phyloP scores from a whole-genome alignment of 2,113 vertebrate species.

The Prinia subflava region DNA sequence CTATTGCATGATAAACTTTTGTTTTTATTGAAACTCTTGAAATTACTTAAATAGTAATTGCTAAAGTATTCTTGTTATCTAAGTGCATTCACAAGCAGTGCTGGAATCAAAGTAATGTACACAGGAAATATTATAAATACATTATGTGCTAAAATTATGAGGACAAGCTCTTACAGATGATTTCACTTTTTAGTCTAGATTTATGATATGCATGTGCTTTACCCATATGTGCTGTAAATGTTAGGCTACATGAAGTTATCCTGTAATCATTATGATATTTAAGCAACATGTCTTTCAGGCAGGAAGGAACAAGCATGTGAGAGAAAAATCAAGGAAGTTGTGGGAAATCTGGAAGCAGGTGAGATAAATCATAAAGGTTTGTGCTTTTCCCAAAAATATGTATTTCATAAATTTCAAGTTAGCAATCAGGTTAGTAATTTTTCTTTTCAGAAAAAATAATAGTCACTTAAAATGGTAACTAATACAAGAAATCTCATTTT shows the following conservation, averaged over 20 bases:
- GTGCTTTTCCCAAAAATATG: background rate
- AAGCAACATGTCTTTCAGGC: background rate
- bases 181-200: background rate
- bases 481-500: background rate
- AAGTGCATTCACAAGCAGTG: background rate
- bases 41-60: background rate
- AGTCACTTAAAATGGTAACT: background rate
- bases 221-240: background rate
- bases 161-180: background rate
- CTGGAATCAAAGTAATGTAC: background rate
- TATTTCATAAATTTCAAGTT: background rate
- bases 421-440: accelerated
- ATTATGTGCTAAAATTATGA: background rate
- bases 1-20: background rate
- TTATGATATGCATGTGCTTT: background rate
- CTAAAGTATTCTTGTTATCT: background rate
- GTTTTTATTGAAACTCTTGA: background rate
- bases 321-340: background rate
- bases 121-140: background rate
- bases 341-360: background rate
- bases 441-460: background rate
- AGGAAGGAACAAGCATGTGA: background rate
- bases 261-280: background rate
- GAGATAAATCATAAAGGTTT: background rate
- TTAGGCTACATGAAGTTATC: background rate